phyloP scores from a whole-genome alignment of 2,888 invertebrate species.

The Synergus itoensis region DNA sequence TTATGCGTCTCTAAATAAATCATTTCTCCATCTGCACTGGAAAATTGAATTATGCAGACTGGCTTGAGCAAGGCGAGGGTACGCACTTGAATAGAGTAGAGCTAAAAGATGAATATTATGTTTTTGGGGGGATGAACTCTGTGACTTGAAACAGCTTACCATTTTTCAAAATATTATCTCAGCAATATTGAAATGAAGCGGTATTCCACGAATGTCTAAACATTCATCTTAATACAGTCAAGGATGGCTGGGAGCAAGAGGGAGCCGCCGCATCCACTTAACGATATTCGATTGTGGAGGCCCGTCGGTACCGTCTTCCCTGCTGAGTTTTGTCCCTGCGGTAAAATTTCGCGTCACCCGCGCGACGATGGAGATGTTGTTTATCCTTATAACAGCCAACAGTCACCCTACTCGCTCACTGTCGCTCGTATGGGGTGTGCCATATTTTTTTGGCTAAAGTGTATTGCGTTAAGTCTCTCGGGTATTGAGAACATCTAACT shows the following conservation, averaged over 20 bases:
- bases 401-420: constrained; percentile 43
- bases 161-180: constrained; percentile 40
- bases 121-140: neutral
- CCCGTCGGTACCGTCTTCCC: neutral
- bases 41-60: constrained; percentile 37
- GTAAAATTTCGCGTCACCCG: constrained; percentile 30
- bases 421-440: constrained; percentile 7
- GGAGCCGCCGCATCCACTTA: constrained; percentile 39
- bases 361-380: constrained; percentile 51
- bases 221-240: constrained; percentile 39
- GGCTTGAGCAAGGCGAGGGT: neutral
- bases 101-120: constrained; percentile 24
- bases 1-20: constrained; percentile 36
- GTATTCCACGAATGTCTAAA: constrained; percentile 39
- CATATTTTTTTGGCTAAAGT: constrained; percentile 57
- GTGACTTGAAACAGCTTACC: constrained; percentile 38
- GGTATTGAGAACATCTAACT: constrained; percentile 52
- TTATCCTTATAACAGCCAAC: constrained; percentile 49
- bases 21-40: constrained; percentile 31
- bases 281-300: constrained; percentile 41
- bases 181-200: constrained; percentile 39
- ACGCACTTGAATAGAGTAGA: neutral
- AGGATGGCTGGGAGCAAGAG: constrained; percentile 24
- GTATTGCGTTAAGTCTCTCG: constrained; percentile 59
- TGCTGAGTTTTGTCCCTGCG: constrained; percentile 36